Percentiles rank a stretch among this genome's conserved stretches.
phyloP scores from a whole-genome alignment of 1,140 invertebrate genomes.

The Dendroctonus valens region DNA sequence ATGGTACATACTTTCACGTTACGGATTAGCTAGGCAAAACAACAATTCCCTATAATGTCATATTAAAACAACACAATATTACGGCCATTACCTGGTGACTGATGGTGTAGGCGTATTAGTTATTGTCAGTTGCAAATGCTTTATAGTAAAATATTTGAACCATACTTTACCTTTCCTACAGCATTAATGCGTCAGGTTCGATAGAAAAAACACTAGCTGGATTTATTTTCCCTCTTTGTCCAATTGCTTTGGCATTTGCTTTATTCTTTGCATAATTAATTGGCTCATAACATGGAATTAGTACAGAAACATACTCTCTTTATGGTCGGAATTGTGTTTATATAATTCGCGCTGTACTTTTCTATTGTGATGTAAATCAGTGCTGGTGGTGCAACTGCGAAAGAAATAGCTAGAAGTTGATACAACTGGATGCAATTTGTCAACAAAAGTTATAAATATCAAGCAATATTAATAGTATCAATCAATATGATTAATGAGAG shows the following conservation, averaged over 20 bases:
- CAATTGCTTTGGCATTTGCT: not conserved
- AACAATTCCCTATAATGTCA: too few relatives aligned
- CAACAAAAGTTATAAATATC: too few relatives aligned
- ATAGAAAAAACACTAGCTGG: not conserved
- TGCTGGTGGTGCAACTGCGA: too few relatives aligned
- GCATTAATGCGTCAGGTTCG: conserved; percentile 5
- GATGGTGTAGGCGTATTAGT: conserved; percentile 17
- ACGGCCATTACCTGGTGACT: conserved; percentile 2
- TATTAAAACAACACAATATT: not conserved
- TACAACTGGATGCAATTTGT: too few relatives aligned
- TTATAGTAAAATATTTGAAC: conserved; percentile 14
- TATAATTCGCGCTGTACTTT: too few relatives aligned
- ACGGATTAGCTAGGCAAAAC: too few relatives aligned
- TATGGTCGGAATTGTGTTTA: too few relatives aligned
- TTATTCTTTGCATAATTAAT: conserved; percentile 3
- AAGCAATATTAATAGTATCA: too few relatives aligned
- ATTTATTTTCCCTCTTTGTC: conserved; percentile 5
- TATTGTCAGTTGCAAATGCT: conserved; percentile 16
- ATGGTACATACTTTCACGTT: too few relatives aligned
- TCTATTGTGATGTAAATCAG: too few relatives aligned
- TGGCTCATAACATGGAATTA: conserved; percentile 2
- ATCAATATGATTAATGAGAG: too few relatives aligned
- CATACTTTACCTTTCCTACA: conserved; percentile 13
- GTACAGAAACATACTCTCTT: not conserved
- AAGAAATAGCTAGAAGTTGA: too few relatives aligned